Evolutionary conservation across 2,797 vertebrate species (phyloP), one percentile per base, ranked within the genome.

Genomic region (Crax fasciolata): DNA sequence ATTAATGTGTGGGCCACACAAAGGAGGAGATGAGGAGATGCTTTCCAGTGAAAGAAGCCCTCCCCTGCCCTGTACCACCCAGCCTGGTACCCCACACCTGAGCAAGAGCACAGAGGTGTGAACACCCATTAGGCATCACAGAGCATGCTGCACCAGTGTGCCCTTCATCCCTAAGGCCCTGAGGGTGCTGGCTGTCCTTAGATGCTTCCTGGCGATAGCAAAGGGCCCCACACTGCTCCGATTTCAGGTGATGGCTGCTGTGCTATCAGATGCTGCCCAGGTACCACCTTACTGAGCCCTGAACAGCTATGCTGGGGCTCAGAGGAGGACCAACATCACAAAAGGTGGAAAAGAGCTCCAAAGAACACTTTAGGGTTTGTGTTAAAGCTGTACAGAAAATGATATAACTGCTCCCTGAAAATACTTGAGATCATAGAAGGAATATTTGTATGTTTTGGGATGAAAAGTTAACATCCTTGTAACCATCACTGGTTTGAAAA

Each of bases 101-200:
- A 5, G 6, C 20, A 24, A 35, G 39, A 77, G n/a, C 30, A 77
- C 3, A 39, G 25, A 38, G 18, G 17, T 25, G 21, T 13, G 15
- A 79, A 30, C 1, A 57, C 61, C 20, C 46, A 8, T 8, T 8
- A 43, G 43, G 14, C 11, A 24, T 23, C n/a, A 17, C 25, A 35
- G 51, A 48, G 13, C 15, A 2, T 1, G 20, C 57, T 74, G 32
- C 49, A 70, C 15, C 3, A 0, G 38, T 2, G 6, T 0, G 2
- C 21, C 38, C 51, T 55, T 32, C 35, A 23, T 48, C 46, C 46
- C 63, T 25, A 30, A 39, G 25, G 39, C 13, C 13, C 43, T n/a
- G 49, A 72, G 58, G 24, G 27, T 65, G 28, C 0, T 30, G 5
- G 24, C 4, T 17, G 14, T 57, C 43, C 35, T 58, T 28, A 18